Conservation (phyloP, 2,888 invertebrate species). For the Fissipunctia ypsillon region DNA sequence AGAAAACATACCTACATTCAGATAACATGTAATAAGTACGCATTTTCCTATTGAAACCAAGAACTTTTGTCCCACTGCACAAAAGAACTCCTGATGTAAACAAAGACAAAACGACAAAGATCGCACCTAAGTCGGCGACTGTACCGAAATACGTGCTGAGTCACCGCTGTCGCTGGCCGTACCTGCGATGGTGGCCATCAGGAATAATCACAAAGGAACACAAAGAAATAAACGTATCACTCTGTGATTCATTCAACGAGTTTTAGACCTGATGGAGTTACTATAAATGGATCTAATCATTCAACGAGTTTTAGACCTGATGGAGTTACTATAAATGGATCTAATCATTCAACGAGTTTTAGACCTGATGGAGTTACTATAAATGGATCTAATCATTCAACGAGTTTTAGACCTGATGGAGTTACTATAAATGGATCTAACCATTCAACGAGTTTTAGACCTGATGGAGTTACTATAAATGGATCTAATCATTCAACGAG, state of each 20-base stretch:
- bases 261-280: constrained; percentile 40
- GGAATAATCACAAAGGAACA: constrained; percentile 82
- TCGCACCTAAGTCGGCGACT: constrained; percentile 64
- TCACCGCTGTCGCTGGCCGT: constrained; percentile 66
- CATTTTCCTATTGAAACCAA: not conserved
- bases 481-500: constrained; percentile 69
- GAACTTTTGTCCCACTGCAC: constrained; percentile 11
- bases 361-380: constrained; percentile 46
- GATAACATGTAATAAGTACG: not conserved
- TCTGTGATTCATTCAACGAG: constrained; percentile 69
- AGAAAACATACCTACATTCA: too few relatives aligned
- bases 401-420: constrained; percentile 50
- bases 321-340: constrained; percentile 54
- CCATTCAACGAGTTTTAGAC: constrained; percentile 63
- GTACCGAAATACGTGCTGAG: constrained; percentile 72
- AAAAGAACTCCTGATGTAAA: constrained; percentile 59
- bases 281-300: constrained; percentile 65
- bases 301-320: constrained; percentile 55
- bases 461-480: constrained; percentile 52
- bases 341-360: constrained; percentile 67
- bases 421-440: constrained; percentile 58
- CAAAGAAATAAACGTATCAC: constrained; percentile 76
- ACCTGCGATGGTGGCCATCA: constrained; percentile 72
- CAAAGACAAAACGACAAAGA: constrained; percentile 61
- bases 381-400: constrained; percentile 69